Percentiles rank a stretch among this genome's conserved stretches.
These are phyloP conservation scores for Nesospiza acunhae DNA, from an alignment of 2,113 vertebrate species.

Conservation along the genomic window DNA sequence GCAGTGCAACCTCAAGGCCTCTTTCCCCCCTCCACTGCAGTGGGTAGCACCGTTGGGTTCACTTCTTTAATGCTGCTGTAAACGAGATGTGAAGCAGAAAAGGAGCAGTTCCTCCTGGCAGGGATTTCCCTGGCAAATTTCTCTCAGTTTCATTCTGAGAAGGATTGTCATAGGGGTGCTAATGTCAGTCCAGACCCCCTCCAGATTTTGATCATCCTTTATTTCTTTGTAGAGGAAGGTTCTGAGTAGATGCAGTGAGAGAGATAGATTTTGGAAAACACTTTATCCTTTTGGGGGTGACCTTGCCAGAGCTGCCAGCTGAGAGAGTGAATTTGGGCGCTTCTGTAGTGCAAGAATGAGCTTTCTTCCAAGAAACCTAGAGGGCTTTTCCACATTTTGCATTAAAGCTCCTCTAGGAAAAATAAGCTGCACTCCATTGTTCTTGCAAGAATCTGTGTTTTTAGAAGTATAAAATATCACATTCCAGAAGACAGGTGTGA, in stretches of 20 bases:
- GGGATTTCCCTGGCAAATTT: neutral
- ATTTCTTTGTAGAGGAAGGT: neutral
- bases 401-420: neutral
- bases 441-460: neutral
- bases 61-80: neutral
- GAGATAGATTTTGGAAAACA: neutral
- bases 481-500: conserved; percentile 37
- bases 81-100: neutral
- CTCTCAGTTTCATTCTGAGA: neutral
- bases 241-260: neutral
- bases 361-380: neutral
- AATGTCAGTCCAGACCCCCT: neutral
- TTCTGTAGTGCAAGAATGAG: neutral
- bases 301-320: neutral
- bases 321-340: neutral
- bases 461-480: neutral
- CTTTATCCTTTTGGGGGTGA: neutral
- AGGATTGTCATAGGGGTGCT: neutral
- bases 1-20: neutral
- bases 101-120: neutral
- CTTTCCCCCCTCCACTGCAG: neutral
- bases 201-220: neutral
- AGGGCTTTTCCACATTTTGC: neutral
- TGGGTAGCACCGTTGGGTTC: neutral
- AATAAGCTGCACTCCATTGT: neutral